Evolutionary conservation across 2,888 invertebrate genomes (phyloP).

Genomic region (Neria commutata): DNA sequence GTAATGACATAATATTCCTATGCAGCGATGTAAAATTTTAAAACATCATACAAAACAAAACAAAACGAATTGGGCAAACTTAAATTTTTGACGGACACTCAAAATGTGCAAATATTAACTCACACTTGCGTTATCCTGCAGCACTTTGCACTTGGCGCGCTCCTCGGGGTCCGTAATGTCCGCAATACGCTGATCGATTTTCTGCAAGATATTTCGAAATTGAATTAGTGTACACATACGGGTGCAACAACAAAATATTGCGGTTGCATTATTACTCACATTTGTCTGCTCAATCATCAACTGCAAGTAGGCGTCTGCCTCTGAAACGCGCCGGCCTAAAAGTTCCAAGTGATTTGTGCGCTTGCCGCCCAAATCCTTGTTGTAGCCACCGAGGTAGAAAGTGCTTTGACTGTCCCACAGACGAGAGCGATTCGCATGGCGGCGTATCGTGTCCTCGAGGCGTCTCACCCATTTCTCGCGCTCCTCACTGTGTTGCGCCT

Average conservation of each 20-base stretch:
- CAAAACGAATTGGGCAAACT: too few species aligned
- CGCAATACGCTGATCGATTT: slow-evolving; percentile 71
- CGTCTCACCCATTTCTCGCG: slow-evolving; percentile 96
- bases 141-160: slow-evolving; percentile 71
- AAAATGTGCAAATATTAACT: slow-evolving; percentile 57
- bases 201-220: slow-evolving; percentile 61
- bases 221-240: slow-evolving; percentile 1
- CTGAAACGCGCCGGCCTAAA: slow-evolving; percentile 88
- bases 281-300: slow-evolving; percentile 92
- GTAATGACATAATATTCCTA: too few species aligned
- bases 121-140: slow-evolving; percentile 79
- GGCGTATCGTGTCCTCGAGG: slow-evolving; percentile 90
- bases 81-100: too few species aligned
- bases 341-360: slow-evolving; percentile 66
- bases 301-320: slow-evolving; percentile 96
- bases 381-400: slow-evolving; percentile 59
- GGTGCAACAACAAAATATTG: background rate
- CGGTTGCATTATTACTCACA: slow-evolving; percentile 62
- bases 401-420: slow-evolving; percentile 58
- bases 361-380: slow-evolving; percentile 62
- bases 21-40: too few species aligned
- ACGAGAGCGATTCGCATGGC: slow-evolving; percentile 72
- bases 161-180: slow-evolving; percentile 72
- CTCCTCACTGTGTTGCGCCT: slow-evolving; percentile 94
- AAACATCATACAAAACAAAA: too few species aligned